A percentile compares a stretch with the other conserved stretches of the same genome.
These are phyloP conservation scores for Diorhabda carinulata DNA, from an alignment of 1,140 invertebrate genomes.

Conservation along the genomic window DNA sequence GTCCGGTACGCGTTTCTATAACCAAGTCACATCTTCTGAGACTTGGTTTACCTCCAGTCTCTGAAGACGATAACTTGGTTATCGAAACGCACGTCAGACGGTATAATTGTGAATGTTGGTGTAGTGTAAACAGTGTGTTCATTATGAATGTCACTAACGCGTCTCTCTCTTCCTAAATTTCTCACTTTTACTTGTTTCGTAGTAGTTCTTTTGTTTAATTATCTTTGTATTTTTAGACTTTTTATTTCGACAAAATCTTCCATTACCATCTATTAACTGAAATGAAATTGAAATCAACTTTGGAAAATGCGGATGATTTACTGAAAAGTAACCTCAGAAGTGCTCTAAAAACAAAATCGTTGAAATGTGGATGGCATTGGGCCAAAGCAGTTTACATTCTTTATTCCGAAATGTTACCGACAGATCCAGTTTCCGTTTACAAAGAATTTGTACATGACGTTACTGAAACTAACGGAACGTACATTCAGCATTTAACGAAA, in stretches of 20 bases:
- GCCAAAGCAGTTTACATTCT: conserved; percentile 26
- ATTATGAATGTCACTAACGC: too few species aligned
- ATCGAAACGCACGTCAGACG: too few species aligned
- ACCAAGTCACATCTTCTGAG: too few species aligned
- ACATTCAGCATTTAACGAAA: conserved; percentile 37
- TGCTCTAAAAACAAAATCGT: conserved; percentile 17
- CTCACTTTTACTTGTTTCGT: too few species aligned
- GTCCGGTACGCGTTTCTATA: too few species aligned
- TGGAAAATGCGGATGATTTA: conserved; percentile 1
- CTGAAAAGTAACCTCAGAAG: conserved; percentile 15
- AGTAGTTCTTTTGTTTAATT: neutral
- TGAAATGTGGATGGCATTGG: conserved; percentile 31
- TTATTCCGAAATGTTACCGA: conserved; percentile 22
- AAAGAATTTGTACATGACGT: conserved; percentile 22
- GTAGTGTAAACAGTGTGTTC: too few species aligned
- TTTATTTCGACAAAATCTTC: conserved; percentile 36
- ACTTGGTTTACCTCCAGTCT: too few species aligned
- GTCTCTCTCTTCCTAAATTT: too few species aligned
- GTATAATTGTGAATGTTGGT: too few species aligned
- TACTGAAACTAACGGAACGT: conserved; percentile 17
- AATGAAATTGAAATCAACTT: conserved; percentile 5
- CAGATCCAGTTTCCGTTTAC: conserved; percentile 21
- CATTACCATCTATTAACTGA: conserved; percentile 20
- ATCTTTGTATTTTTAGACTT: conserved; percentile 33
- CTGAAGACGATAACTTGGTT: too few species aligned